phyloP scores from a whole-genome alignment of 2,113 vertebrate genomes.

The Tragelaphus buxtoni region DNA sequence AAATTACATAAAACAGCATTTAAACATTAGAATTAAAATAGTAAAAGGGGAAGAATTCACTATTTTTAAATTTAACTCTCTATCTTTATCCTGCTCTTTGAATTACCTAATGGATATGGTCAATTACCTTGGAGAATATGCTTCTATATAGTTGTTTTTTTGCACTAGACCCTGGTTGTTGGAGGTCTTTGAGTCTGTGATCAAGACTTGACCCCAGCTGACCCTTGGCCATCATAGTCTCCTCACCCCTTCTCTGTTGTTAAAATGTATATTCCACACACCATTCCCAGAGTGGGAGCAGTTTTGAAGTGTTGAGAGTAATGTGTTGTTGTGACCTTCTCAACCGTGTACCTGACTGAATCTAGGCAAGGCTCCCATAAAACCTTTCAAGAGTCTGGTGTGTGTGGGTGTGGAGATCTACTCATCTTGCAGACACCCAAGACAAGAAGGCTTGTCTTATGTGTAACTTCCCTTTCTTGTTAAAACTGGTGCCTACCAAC shows the following conservation, averaged over 20 bases:
- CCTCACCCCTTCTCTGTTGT: too few species aligned
- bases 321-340: background rate
- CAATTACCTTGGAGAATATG: background rate
- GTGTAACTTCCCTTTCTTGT: background rate
- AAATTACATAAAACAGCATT: background rate
- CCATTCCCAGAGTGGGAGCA: too few species aligned
- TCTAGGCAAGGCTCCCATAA: background rate
- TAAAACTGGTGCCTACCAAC: background rate
- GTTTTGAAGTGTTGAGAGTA: too few species aligned
- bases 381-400: background rate
- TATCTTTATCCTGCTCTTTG: background rate
- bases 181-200: background rate
- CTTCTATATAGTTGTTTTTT: background rate
- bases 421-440: background rate
- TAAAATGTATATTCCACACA: too few species aligned
- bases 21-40: constrained; percentile 1
- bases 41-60: background rate
- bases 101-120: background rate
- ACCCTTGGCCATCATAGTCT: too few species aligned
- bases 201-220: too few species aligned
- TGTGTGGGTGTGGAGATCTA: background rate
- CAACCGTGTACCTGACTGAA: background rate
- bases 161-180: background rate
- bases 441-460: background rate
- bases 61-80: background rate